Evolutionary conservation across 2,113 vertebrate species (phyloP).

Genomic region (Notothenia coriiceps): DNA sequence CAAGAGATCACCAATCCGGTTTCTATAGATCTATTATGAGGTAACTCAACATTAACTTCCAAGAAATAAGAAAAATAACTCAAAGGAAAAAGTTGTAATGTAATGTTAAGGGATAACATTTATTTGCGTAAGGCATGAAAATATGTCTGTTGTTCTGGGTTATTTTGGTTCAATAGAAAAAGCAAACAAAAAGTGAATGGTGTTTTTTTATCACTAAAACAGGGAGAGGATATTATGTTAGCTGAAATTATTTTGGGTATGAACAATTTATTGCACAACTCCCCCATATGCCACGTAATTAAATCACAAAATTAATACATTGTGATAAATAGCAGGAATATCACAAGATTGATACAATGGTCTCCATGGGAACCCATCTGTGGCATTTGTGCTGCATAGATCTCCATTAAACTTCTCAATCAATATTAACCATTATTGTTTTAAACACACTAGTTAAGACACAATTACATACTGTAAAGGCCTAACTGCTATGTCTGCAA

Average conservation of each 20-base stretch:
- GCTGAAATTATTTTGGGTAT: not conserved
- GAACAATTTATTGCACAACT: not conserved
- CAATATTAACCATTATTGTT: not conserved
- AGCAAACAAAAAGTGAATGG: not conserved
- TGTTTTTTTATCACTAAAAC: not conserved
- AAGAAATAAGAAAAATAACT: not conserved
- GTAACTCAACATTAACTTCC: not conserved
- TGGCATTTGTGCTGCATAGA: conserved; percentile 75
- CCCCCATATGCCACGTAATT: not conserved
- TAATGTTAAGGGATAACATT: not conserved
- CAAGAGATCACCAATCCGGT: not conserved
- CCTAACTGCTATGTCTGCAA: conserved; percentile 10
- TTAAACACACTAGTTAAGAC: not conserved
- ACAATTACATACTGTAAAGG: not conserved
- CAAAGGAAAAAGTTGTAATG: not conserved
- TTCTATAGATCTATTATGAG: conserved; percentile 6
- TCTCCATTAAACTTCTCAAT: conserved; percentile 9
- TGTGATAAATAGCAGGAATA: not conserved
- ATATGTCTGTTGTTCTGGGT: not conserved
- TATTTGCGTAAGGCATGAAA: not conserved
- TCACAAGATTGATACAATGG: conserved; percentile 27
- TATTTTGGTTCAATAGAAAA: not conserved
- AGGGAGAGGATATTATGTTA: not conserved
- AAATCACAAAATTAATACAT: not conserved
- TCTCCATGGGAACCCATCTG: conserved; percentile 80